Evolutionary conservation across 1,140 invertebrate genomes (phyloP).

Genomic region (Calephelis nemesis): DNA sequence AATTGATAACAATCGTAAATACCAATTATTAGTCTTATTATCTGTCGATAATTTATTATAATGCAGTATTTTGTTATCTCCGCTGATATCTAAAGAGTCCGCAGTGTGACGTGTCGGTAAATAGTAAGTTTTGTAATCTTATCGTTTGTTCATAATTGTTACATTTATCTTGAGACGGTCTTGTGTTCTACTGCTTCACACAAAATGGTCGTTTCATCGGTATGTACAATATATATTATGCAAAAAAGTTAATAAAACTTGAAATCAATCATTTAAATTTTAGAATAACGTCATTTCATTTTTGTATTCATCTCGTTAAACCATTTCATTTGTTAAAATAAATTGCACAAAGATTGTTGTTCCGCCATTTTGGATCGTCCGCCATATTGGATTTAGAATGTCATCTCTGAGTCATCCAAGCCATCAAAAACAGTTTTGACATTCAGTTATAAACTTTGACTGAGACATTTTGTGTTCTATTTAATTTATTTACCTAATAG

Average conservation of each 20-base stretch:
- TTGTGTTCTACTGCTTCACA: constrained; percentile 34
- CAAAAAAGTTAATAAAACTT: too few relatives aligned
- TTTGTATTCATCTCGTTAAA: not conserved
- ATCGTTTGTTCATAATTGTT: constrained; percentile 37
- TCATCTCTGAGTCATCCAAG: too few relatives aligned
- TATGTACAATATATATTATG: constrained; percentile 37
- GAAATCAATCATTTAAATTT: not conserved
- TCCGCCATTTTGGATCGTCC: too few relatives aligned
- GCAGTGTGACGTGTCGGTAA: constrained; percentile 47
- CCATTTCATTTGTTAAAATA: too few relatives aligned
- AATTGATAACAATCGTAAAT: constrained; percentile 9
- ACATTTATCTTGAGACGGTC: constrained; percentile 36
- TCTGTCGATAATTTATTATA: constrained; percentile 38
- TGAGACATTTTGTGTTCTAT: not conserved
- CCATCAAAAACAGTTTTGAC: not conserved
- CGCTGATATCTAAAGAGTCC: constrained; percentile 29
- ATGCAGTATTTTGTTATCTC: constrained; percentile 46
- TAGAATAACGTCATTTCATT: not conserved
- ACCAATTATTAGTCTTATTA: constrained; percentile 23
- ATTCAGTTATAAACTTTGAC: not conserved
- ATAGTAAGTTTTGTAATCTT: constrained; percentile 57
- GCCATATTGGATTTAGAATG: too few relatives aligned
- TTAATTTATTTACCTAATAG: too few relatives aligned
- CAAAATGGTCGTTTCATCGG: constrained; percentile 62
- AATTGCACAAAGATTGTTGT: too few relatives aligned